Percentiles rank a stretch among this genome's conserved stretches.
phyloP scores from a whole-genome alignment of 2,797 vertebrate species.

The Periparus ater region DNA sequence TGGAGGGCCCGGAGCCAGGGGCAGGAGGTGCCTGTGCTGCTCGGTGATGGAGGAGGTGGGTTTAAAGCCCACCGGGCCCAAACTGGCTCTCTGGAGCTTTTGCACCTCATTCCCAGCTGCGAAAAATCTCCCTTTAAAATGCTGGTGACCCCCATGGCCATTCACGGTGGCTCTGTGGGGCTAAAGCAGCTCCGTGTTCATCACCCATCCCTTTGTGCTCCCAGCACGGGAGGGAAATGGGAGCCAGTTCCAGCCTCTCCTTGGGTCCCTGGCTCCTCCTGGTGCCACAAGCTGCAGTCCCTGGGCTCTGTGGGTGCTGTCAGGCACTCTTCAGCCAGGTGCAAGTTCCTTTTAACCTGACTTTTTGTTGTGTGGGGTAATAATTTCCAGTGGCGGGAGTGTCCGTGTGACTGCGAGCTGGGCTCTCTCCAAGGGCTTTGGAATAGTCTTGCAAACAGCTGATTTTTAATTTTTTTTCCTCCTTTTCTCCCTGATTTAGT shows the following conservation, averaged over 20 bases:
- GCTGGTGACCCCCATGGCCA: rapidly evolving
- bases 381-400: rapidly evolving
- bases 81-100: background rate
- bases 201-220: background rate
- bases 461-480: background rate
- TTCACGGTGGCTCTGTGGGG: rapidly evolving
- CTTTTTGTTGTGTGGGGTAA: background rate
- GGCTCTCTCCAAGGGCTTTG: rapidly evolving
- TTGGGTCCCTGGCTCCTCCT: background rate
- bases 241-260: background rate
- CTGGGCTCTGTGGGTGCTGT: background rate
- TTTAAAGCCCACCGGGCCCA: background rate
- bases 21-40: background rate
- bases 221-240: background rate
- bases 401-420: rapidly evolving
- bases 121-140: background rate
- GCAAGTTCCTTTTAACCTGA: background rate
- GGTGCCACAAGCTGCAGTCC: rapidly evolving
- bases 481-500: background rate
- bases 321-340: rapidly evolving
- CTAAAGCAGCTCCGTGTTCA: background rate
- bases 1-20: rapidly evolving
- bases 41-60: rapidly evolving
- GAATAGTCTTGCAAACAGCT: background rate
- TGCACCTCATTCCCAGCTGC: background rate